phyloP scores from a whole-genome alignment of 2,888 invertebrate species.

The Lacanobia oleracea region DNA sequence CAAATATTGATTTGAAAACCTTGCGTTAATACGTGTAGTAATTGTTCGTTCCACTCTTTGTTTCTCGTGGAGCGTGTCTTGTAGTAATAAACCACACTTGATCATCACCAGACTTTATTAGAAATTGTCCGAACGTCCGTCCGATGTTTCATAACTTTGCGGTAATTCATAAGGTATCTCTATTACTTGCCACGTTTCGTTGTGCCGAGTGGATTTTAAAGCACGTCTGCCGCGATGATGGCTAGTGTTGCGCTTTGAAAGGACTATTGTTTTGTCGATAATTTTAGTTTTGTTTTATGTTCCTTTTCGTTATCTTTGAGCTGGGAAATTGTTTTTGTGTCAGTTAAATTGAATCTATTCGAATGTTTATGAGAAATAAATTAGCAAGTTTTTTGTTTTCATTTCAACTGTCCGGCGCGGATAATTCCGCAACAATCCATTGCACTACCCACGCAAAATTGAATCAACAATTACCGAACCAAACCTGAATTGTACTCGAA shows the following conservation, averaged over 20 bases:
- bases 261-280: conserved; percentile 45
- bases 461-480: conserved; percentile 28
- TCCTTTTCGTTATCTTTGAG: conserved; percentile 1
- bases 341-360: background rate
- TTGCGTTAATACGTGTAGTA: conserved; percentile 48
- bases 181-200: conserved; percentile 61
- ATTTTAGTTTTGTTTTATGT: conserved; percentile 32
- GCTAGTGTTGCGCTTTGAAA: conserved; percentile 35
- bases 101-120: conserved; percentile 63
- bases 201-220: conserved; percentile 40
- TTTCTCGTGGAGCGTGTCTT: conserved; percentile 62
- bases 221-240: conserved; percentile 33
- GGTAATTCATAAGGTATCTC: conserved; percentile 55
- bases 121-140: conserved; percentile 62
- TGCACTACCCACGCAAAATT: conserved; percentile 26
- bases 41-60: conserved; percentile 59
- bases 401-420: background rate
- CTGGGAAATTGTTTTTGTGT: background rate
- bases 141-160: conserved; percentile 56
- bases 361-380: background rate
- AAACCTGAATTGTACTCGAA: conserved; percentile 52
- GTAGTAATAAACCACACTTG: conserved; percentile 65
- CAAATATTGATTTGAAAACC: conserved; percentile 63
- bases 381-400: background rate
- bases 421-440: conserved; percentile 17